A percentile compares a stretch with the other conserved stretches of the same genome.
These are phyloP conservation scores for Craseonycteris thonglongyai DNA, from an alignment of 2,113 vertebrate species.

Conservation along the genomic window DNA sequence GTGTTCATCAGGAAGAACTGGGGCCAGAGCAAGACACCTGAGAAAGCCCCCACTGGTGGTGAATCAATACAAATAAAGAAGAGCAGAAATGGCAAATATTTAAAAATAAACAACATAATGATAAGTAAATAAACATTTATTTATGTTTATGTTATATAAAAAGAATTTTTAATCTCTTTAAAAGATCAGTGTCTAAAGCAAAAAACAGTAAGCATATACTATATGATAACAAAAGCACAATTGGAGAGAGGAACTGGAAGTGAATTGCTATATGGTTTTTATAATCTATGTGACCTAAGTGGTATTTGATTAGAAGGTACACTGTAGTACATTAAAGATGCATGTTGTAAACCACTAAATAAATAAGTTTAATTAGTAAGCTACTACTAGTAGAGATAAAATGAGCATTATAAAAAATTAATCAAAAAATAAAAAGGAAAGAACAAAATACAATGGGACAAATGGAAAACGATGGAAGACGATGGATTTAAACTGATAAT, in stretches of 20 bases:
- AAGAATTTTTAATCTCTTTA: neutral
- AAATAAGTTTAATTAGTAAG: neutral
- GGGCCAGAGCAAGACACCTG: neutral
- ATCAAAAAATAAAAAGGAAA: neutral
- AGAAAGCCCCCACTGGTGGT: neutral
- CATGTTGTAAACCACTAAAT: neutral
- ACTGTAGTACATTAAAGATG: neutral
- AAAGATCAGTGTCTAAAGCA: neutral
- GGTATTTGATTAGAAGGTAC: neutral
- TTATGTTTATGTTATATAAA: neutral
- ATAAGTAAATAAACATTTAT: neutral
- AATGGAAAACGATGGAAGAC: neutral
- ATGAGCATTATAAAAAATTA: neutral
- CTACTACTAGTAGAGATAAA: neutral
- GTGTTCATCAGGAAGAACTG: neutral
- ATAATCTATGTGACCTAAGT: neutral
- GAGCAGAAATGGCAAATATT: neutral
- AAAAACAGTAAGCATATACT: neutral
- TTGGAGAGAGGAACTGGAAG: neutral
- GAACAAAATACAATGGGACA: neutral
- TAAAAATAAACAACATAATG: neutral
- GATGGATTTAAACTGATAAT: neutral
- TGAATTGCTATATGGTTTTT: neutral
- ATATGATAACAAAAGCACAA: neutral
- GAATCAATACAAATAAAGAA: neutral